Evolutionary conservation across 2,797 vertebrate genomes (phyloP), one percentile per base, ranked within the genome.

Genomic region (Cyprinella venusta): DNA sequence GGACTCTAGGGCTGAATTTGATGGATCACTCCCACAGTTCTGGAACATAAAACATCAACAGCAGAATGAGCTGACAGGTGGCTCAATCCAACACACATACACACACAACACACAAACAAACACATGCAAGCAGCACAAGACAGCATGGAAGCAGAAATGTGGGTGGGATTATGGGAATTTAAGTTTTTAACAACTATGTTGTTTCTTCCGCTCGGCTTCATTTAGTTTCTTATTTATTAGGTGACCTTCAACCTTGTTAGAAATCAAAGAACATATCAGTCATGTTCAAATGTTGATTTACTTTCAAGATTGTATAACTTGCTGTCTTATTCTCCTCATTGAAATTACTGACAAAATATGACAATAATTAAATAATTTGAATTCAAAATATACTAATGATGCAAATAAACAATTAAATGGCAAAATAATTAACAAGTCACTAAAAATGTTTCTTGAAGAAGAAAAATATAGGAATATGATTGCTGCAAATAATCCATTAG

Each of bases 51-150:
- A 82, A 82, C 86, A 83, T 87, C 80, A 77, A 85, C 80, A 85
- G 84, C 72, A 85, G 84, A 85, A 83, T 77, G 80, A 71, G 80
- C 70, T 80, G 65, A 85, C 81, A 83, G 81, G 76, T 83, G 81
- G 59, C 78, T 70, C 50, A 87, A 76, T 71, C 54, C 42, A 79
- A 86, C 69, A 83, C 65, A 79, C 67, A 81, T 50, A 69, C 65
- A 81, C 63, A 71, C 76, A 83, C 21, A 3, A 61, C 79, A 72
- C 52, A 81, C 79, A 80, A 71, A 26, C 38, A 33, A 65, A 76
- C 71, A 70, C 83, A 81, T 75, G 68, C 52, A n/a, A 21, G 56
- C 59, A 75, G 48, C 61, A 8, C 15, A 38, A 65, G 56, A 75
- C 81, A 82, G 71, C 71, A 75, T 82, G 61, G 10, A 38, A 67